Base-by-base conservation (phyloP, 2,888 invertebrate species). In the Drosophila robusta region DNA sequence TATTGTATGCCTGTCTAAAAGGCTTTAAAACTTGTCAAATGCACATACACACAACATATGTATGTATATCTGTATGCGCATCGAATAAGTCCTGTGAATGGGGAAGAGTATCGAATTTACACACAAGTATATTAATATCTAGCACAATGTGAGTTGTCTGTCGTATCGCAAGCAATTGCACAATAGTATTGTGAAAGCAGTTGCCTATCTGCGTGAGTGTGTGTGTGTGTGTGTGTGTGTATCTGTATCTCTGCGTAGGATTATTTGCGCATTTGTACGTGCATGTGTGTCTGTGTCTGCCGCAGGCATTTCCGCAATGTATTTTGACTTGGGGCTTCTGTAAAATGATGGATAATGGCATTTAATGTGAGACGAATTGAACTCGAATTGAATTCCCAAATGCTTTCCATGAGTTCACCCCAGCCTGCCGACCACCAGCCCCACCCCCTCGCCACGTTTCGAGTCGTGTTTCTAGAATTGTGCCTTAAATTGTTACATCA, bases 311-410 rank as follows among this genome's bases (percentile, higher is more conserved):
- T 78, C 84, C 80, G 68, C 71, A 70, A 81, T 70, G 79, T 85
- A 78, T 87, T 85, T 78, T 70, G 89, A 76, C 89, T 87, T 79
- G 70, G 61, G 78, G 78, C 81, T 63, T 70, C 66, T 63, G 60
- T 75, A 47, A 70, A 75, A 79, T 89, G 79, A 87, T 84, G 79
- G 87, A 79, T 84, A 86, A 87, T 84, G 81, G 87, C 81, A 70
- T 89, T 87, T 79, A 84, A 77, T 74, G 77, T 65, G 65, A 67
- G 47, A 41, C 42, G 70, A 47, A 65, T 47, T 66, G 71, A 69
- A 60, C 64, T 69, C 45, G 44, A 60, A 61, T 64, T 64, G 51
- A 82, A 79, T 70, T 73, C 71, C 60, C 68, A 58, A 58, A 58
- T 55, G 58, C 41, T 8, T 8, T 12, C 9, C 16, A 6, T 54